Base-by-base conservation (phyloP, 37 sponge, comb jelly and placozoan species). In the Halichondria panicea region DNA sequence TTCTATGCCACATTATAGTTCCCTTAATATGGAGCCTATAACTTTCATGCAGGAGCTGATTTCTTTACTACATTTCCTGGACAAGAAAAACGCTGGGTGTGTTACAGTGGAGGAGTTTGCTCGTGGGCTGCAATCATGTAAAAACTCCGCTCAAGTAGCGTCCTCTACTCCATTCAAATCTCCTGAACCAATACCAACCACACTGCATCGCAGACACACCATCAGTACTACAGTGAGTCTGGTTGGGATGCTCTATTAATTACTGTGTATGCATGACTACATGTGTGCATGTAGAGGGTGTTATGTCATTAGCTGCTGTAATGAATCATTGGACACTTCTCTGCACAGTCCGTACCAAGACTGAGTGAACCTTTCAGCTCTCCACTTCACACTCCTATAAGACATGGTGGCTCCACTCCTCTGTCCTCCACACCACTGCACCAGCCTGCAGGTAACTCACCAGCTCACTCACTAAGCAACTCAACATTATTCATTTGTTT, bases 81-180 rank as follows among this genome's bases (percentile, higher is more conserved):
- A 84, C 33, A 32, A 56, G 13, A 63, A 84, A 28, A 76, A 75
- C 48, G 61, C 46, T 1, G 84, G 84, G 45, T 35, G 32, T 76
- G 63, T 84, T 25, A 75, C 39, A 28, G 31, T 84, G 12, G 75
- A 68, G 0, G 63, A 62, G 33, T 84, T 84, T 68, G 69, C 44
- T 5, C 52, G 24, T 38, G 84, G 77, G 3, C 45, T 84, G 13
- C 77, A 84, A n/a, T n/a, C 70, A 1, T 19, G 58, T 25, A 32
- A 38, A 2, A 69, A 54, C 27, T 56, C 69, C 32, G 69, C 84
- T 33, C 32, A n/a, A 15, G 76, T 76, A 28, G 53, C 42, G 25
- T 45, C 84, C 24, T 76, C 77, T 13, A 67, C 84, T 25, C 75
- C 83, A n/a, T n/a, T n/a, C n/a, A n/a, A n/a, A n/a, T n/a, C n/a